Evolutionary conservation across 2,888 invertebrate species (phyloP), one percentile per base, ranked within the genome.

Genomic region (Xestobium rufovillosum): DNA sequence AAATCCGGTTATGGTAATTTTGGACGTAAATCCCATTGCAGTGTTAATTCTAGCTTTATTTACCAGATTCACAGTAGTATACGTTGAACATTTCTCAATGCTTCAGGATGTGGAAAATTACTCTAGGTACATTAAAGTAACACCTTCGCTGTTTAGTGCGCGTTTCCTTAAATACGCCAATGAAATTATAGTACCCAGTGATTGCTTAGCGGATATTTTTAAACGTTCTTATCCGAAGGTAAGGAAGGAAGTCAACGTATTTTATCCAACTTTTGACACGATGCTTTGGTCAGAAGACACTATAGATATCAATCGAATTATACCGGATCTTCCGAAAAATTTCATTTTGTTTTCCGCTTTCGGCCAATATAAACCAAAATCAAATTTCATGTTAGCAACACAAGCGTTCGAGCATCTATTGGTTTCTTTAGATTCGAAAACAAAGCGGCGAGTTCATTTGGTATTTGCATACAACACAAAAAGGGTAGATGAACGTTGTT

Each of bases 381-480:
- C 61, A 1, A 63, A 63, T 39, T 63, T 64, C 29, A 51, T 50
- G 32, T 33, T 63, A 30, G 53, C 56, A n/a, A 26, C 62, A 19
- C 57, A 62, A 4, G 54, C 60, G 1, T 59, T 64, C 30, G 62
- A 62, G 31, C 41, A 57, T 8, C 44, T 62, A 8, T 42, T 61
- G n/a, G 42, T 51, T 11, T 39, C 55, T n/a, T 52, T 51, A 4
- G 53, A 57, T 14, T 42, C 47, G 11, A 30, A 52, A 3, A 49
- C 52, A 10, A 53, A 56, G 3, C 53, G 57, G 40, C 31, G 48
- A 13, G 48, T 58, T 14, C 62, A 63, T 36, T 39, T 64, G 23
- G 56, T 61, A 0, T 52, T 64, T 15, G 63, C 59, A 1, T 61
- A 62, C 1, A 51, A 55, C 35, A 61, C 56, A 35, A 53, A 51